Conservation (phyloP, 2,113 vertebrate species). For the Danio rerio region GRCz12tu NC_133186.1:23423001-23423500, state of each 20-base stretch:
- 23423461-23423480: too few relatives aligned
- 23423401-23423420: too few relatives aligned
- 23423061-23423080: slow-evolving; percentile 19
- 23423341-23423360: too few relatives aligned
- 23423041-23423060: background rate
- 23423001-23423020: slow-evolving; percentile 21
- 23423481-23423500: too few relatives aligned
- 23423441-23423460: too few relatives aligned
- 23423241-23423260: background rate
- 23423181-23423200: slow-evolving; percentile 4
- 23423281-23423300: background rate
- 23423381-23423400: too few relatives aligned
- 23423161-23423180: slow-evolving; percentile 15
- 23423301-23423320: too few relatives aligned
- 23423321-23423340: too few relatives aligned
- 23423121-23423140: slow-evolving; percentile 34
- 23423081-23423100: slow-evolving; percentile 25
- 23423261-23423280: background rate
- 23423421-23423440: too few relatives aligned
- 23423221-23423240: background rate
- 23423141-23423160: slow-evolving; percentile 32
- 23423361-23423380: too few relatives aligned
- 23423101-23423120: slow-evolving; percentile 44
- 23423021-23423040: slow-evolving; percentile 4
- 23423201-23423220: background rate